Conservation (phyloP, 2,797 vertebrate genomes). For the Schizopygopsis pylzovi region DNA sequence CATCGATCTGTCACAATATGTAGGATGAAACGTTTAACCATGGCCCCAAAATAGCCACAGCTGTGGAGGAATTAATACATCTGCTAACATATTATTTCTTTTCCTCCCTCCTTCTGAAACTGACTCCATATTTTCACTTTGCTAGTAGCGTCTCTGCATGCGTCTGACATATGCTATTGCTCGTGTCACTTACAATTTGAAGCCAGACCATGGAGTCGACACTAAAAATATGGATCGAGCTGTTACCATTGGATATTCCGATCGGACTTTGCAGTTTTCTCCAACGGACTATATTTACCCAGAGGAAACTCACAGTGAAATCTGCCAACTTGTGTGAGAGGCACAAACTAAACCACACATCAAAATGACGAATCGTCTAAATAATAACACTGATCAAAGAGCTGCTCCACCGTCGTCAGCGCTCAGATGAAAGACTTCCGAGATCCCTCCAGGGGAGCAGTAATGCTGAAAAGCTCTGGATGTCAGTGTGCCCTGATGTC, state of each 20-base stretch:
- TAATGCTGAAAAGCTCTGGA: constrained; percentile 36
- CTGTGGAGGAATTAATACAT: constrained; percentile 51
- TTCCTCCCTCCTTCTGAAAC: constrained; percentile 7
- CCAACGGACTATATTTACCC: constrained; percentile 13
- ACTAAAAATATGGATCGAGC: constrained; percentile 12
- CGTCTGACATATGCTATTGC: not conserved
- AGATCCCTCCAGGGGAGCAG: constrained; percentile 40
- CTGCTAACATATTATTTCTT: constrained; percentile 34
- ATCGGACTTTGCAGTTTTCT: not conserved
- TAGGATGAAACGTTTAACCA: constrained; percentile 54
- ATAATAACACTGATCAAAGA: constrained; percentile 44
- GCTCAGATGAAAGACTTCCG: constrained; percentile 40
- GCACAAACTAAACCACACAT: constrained; percentile 44
- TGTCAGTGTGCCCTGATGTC: constrained; percentile 53
- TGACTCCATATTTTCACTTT: constrained; percentile 1
- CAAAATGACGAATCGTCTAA: constrained; percentile 47
- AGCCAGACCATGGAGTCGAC: not conserved
- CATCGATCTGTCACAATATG: constrained; percentile 60
- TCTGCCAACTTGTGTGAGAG: constrained; percentile 32
- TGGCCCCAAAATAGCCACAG: constrained; percentile 50
- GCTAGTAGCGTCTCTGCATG: not conserved
- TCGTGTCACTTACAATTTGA: constrained; percentile 3
- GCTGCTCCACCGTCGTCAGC: constrained; percentile 32
- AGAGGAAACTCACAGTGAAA: constrained; percentile 16
- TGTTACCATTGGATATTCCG: not conserved